Percentiles rank a stretch among this genome's conserved stretches.
These are phyloP conservation scores for Cheilosia scutellata DNA, from an alignment of 2,888 invertebrate species.

Conservation along the genomic window DNA sequence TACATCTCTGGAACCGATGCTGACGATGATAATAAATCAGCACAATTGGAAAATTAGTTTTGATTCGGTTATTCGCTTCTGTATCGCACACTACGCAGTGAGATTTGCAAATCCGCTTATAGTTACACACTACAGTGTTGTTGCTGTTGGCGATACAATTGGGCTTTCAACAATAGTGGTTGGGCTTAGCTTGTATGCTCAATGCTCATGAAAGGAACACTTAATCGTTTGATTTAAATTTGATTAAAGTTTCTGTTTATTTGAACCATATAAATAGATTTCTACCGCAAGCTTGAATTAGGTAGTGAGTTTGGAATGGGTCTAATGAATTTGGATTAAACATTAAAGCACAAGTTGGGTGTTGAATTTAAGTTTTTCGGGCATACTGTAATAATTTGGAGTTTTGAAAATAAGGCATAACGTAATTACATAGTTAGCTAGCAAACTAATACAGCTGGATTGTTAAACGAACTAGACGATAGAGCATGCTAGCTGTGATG, in stretches of 20 bases:
- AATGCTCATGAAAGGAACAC: constrained; percentile 43
- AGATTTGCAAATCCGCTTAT: constrained; percentile 3
- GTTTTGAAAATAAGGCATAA: too few relatives aligned
- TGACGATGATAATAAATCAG: constrained; percentile 68
- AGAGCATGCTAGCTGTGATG: too few relatives aligned
- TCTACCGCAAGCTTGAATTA: background rate
- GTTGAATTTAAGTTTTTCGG: background rate
- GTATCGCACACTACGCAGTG: constrained; percentile 13
- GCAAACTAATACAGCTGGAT: too few relatives aligned
- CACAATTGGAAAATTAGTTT: constrained; percentile 74
- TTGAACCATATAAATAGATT: constrained; percentile 40
- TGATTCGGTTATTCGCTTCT: constrained; percentile 45
- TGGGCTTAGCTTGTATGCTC: constrained; percentile 7
- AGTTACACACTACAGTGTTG: background rate
- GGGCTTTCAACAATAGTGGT: constrained; percentile 13
- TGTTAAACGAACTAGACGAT: too few relatives aligned
- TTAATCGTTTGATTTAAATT: constrained; percentile 59
- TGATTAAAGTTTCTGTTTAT: constrained; percentile 50
- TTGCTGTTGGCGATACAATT: background rate
- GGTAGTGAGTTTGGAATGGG: background rate
- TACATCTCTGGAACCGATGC: constrained; percentile 22
- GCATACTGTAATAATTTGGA: background rate
- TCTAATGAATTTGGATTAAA: background rate
- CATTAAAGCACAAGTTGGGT: background rate
- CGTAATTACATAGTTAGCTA: too few relatives aligned